Evolutionary conservation across 2,113 vertebrate genomes (phyloP), one percentile per base, ranked within the genome.

Genomic region (Lophura nycthemera): DNA sequence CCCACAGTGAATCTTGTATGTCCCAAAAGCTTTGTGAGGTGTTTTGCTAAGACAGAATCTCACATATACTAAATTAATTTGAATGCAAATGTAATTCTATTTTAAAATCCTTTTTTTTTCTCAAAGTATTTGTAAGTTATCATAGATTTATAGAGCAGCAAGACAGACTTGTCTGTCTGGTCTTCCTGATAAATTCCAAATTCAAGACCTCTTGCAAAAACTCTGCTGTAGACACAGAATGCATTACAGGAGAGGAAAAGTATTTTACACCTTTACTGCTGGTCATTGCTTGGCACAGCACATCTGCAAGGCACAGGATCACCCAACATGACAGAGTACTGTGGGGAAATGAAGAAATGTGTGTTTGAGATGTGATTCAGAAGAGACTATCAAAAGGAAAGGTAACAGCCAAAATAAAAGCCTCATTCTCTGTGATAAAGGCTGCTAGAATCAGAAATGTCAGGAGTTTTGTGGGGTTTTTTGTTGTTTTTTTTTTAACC

Each of bases 381-480:
- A 90, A 91, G 38, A 75, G 22, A 90, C 32, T 89, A 96, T 95
- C 90, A 96, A 96, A 97, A 93, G 85, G 40, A 89, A 86, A 94
- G 73, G 90, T 88, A 96, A 94, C 73, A 97, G 91, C 63, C 70
- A 69, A 93, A 93, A 95, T 88, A 91, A 93, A 96, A 94, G 32
- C 79, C 1, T 0, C 43, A 57, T 1, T 0, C 79, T 93, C 73
- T 90, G 66, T 91, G 94, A 96, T 95, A 95, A 96, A 95, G 90
- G 56, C 82, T 94, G 90, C 81, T 96, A 83, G 88, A 96, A 96
- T 67, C 59, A 91, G 79, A 94, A 95, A 85, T 96, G 92, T 96
- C 96, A 95, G 67, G 92, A 74, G 85, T 2, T 75, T 95, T 45
- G 11, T 32, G 42, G 15, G 15, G 15, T 43, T 17, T 43, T 43